Conservation (phyloP, 2,888 invertebrate genomes). For the Agonopterix arenella region DNA sequence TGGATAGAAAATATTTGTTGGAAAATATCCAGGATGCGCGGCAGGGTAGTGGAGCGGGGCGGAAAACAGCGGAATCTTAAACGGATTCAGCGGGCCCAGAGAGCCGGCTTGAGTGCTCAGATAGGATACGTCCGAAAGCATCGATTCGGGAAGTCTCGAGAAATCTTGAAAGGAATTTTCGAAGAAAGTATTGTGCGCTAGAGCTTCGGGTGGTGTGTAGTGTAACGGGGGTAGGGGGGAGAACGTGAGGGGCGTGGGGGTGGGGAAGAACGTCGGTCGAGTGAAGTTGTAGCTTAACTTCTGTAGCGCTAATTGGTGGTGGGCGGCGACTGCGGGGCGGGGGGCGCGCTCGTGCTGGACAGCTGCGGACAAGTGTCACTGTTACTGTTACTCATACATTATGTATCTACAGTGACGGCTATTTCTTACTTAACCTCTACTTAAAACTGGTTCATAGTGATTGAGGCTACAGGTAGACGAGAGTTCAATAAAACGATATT, state of each 20-base stretch:
- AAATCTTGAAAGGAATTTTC: conserved; percentile 49
- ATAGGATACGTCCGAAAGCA: conserved; percentile 30
- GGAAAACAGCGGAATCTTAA: conserved; percentile 58
- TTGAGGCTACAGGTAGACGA: too few species aligned
- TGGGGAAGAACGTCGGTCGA: conserved; percentile 38
- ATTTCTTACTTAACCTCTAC: too few species aligned
- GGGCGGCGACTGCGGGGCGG: conserved; percentile 60
- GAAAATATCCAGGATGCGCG: conserved; percentile 57
- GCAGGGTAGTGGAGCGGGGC: conserved; percentile 52
- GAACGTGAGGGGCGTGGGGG: conserved; percentile 34
- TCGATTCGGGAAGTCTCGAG: conserved; percentile 36
- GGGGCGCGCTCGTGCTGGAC: conserved; percentile 95
- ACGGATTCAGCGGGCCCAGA: conserved; percentile 42
- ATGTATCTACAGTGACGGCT: too few species aligned
- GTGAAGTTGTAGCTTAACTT: conserved; percentile 65
- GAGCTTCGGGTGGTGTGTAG: conserved; percentile 29
- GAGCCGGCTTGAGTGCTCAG: conserved; percentile 37
- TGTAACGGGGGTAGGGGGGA: conserved; percentile 44
- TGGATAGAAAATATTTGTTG: conserved; percentile 62
- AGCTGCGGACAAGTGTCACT: conserved; percentile 71
- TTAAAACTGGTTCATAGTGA: background rate
- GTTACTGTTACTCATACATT: too few species aligned
- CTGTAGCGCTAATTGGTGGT: conserved; percentile 62
- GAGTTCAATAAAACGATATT: too few species aligned
- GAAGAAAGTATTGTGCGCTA: conserved; percentile 35